Evolutionary conservation across 2,888 invertebrate genomes (phyloP), one percentile per base, ranked within the genome.

Genomic region (Pecten maximus): DNA sequence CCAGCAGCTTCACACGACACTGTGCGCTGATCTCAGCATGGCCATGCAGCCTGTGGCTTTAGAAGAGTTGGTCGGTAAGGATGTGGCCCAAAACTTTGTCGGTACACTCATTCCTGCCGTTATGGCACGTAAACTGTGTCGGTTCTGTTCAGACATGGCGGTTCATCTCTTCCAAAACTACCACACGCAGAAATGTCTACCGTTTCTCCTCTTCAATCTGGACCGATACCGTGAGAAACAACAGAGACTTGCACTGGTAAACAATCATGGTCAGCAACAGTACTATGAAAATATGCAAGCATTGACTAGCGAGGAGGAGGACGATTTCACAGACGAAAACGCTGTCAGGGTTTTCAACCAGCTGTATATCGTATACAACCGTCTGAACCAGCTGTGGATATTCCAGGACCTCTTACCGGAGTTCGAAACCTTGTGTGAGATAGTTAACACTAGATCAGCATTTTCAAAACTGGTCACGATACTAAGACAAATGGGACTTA

Each of bases 141-240:
- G 60, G 15, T 93, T 94, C 74, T 93, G 91, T 40, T 40, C 87
- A 40, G 91, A 92, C 4, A 93, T 93, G 92, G 93, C 92, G 0
- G 40, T 40, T 15, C 93, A 92, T 89, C 88, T 93, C 8, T 91
- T 60, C 23, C 4, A 44, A 2, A 92, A 92, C 35, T 90, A 92
- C 44, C 28, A 28, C 74, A 74, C 74, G 6, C 74, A 74, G 35
- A 74, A 74, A 74, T 74, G 74, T 74, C 74, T 74, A 35, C 74
- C 74, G 6, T 74, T 74, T 35, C 74, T 74, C 15, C 35, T 74
- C 10, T 74, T 10, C 74, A 74, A 74, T 28, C 35, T 74, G 10
- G 15, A 74, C 74, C 74, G 74, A 12, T 74, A 74, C 35, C 74
- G 74, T 74, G 74, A 74, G 35, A 74, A 74, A 74, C 74, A 1